These are phyloP conservation scores for Perca schrenkii DNA, from an alignment of 2,113 vertebrate genomes.

Conservation along the genomic window DNA sequence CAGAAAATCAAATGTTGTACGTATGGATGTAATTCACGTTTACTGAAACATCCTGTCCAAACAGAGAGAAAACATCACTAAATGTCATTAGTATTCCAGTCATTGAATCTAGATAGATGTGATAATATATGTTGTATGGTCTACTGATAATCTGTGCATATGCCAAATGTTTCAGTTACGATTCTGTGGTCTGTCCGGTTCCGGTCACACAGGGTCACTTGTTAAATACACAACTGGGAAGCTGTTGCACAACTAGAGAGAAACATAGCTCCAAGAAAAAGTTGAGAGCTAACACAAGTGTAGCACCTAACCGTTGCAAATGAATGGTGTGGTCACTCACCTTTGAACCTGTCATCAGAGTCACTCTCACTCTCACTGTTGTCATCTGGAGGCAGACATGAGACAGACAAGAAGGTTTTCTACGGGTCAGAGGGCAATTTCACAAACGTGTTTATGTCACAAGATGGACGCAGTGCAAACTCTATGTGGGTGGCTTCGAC, in stretches of 20 bases:
- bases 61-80: background rate
- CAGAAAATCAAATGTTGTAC: background rate
- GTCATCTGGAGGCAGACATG: slow-evolving; percentile 90
- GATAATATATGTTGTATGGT: slow-evolving; percentile 22
- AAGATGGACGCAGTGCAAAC: slow-evolving; percentile 17
- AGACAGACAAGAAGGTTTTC: slow-evolving; percentile 61
- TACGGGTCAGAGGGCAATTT: slow-evolving; percentile 59
- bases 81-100: slow-evolving; percentile 8
- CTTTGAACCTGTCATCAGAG: slow-evolving; percentile 99
- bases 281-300: background rate
- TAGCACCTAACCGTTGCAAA: slow-evolving; percentile 1
- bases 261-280: slow-evolving; percentile 4
- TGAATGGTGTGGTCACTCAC: slow-evolving; percentile 82
- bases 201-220: background rate
- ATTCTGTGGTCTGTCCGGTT: slow-evolving; percentile 9
- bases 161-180: slow-evolving; percentile 23
- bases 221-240: slow-evolving; percentile 20
- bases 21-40: background rate
- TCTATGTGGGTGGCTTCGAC: slow-evolving; percentile 52
- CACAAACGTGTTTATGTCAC: slow-evolving; percentile 50
- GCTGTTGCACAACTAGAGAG: slow-evolving; percentile 15
- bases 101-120: background rate
- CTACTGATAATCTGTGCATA: slow-evolving; percentile 16
- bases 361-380: slow-evolving; percentile 99
- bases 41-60: slow-evolving; percentile 1